Evolutionary conservation across 2,888 invertebrate genomes (phyloP).

Genomic region (Anarsia innoxiella): DNA sequence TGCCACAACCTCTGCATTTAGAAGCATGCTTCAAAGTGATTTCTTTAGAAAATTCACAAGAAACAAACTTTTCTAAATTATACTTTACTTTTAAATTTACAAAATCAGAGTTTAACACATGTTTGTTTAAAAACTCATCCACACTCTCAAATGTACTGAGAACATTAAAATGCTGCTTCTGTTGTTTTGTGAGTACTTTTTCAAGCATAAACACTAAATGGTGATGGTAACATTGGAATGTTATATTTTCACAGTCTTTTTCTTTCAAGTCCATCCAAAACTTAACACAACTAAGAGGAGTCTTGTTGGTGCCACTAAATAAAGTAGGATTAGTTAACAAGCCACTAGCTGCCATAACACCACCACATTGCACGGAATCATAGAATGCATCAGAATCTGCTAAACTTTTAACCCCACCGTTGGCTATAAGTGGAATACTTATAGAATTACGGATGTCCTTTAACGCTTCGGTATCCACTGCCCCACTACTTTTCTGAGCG

Average conservation of each 20-base stretch:
- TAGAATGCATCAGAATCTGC: constrained; percentile 82
- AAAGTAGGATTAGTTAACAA: constrained; percentile 93
- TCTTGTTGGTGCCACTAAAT: constrained; percentile 82
- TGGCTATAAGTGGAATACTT: constrained; percentile 90
- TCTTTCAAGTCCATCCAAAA: constrained; percentile 86
- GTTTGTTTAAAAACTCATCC: constrained; percentile 79
- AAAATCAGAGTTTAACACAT: constrained; percentile 57
- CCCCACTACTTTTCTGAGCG: constrained; percentile 83
- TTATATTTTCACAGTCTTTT: constrained; percentile 75
- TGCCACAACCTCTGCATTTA: constrained; percentile 59
- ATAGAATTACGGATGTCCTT: constrained; percentile 81
- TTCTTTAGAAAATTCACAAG: constrained; percentile 54
- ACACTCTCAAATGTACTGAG: constrained; percentile 81
- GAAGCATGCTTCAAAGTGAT: constrained; percentile 54
- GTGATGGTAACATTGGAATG: constrained; percentile 93
- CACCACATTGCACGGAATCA: constrained; percentile 81
- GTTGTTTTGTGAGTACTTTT: constrained; percentile 81
- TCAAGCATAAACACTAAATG: constrained; percentile 98
- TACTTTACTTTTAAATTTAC: constrained; percentile 31
- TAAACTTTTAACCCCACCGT: constrained; percentile 89
- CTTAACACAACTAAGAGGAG: constrained; percentile 85
- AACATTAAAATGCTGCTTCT: constrained; percentile 86
- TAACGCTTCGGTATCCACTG: constrained; percentile 82
- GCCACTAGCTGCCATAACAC: constrained; percentile 95
- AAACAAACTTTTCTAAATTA: constrained; percentile 42